Conservation (phyloP, 2,888 invertebrate species). For the Melanostoma scalare region DNA sequence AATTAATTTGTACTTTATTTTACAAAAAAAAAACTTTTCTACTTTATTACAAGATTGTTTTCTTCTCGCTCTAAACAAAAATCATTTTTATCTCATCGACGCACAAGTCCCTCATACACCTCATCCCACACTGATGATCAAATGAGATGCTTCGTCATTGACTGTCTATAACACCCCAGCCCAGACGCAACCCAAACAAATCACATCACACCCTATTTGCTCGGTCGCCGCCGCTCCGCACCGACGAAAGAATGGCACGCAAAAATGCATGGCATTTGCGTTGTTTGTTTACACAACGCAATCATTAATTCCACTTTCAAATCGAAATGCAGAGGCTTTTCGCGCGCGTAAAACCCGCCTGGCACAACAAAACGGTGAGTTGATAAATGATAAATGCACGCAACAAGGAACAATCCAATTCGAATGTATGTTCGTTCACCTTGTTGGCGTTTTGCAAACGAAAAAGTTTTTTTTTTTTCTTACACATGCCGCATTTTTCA, state of each 20-base stretch:
- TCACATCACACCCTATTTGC: slow-evolving; percentile 16
- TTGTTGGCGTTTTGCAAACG: slow-evolving; percentile 9
- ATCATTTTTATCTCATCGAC: no score
- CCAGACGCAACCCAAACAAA: slow-evolving; percentile 5
- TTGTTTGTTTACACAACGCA: slow-evolving; percentile 54
- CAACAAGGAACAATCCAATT: slow-evolving; percentile 13
- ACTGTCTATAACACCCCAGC: neutral
- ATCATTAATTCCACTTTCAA: slow-evolving; percentile 43
- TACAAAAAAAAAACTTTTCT: no score
- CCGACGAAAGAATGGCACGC: slow-evolving; percentile 25
- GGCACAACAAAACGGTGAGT: neutral
- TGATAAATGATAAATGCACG: slow-evolving; percentile 13
- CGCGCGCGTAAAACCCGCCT: neutral
- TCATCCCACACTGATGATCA: no score
- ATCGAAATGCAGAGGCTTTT: slow-evolving; percentile 30
- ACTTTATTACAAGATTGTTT: no score
- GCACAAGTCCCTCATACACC: no score
- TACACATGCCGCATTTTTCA: neutral
- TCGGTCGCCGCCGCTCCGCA: no score
- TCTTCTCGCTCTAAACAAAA: neutral
- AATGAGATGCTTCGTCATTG: no score
- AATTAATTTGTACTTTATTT: no score
- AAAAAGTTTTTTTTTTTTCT: neutral
- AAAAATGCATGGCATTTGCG: slow-evolving; percentile 52
- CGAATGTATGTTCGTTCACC: neutral